phyloP scores from a whole-genome alignment of 2,888 invertebrate species.

The Rotaria macrura region DNA sequence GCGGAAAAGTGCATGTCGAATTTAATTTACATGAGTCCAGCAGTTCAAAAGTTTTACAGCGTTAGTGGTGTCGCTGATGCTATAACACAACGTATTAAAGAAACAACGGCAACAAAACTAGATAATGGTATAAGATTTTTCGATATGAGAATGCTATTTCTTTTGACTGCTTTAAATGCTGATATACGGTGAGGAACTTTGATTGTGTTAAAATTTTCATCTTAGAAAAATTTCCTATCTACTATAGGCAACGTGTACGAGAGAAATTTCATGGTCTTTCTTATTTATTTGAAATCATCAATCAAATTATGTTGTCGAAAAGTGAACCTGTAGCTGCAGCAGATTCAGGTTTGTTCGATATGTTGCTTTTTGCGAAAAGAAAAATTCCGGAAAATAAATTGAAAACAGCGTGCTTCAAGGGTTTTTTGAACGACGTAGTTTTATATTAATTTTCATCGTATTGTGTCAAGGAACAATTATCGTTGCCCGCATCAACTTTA shows the following conservation, averaged over 20 bases:
- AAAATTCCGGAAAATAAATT: too few relatives aligned
- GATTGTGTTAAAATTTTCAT: too few relatives aligned
- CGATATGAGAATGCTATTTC: constrained; percentile 30
- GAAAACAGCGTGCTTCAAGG: too few relatives aligned
- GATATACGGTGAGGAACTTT: constrained; percentile 24
- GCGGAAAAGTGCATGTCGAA: constrained; percentile 29
- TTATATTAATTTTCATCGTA: too few relatives aligned
- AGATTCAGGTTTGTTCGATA: constrained; percentile 5
- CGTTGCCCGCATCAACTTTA: too few relatives aligned
- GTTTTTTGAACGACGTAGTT: too few relatives aligned
- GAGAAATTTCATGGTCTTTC: constrained; percentile 32
- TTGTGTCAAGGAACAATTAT: too few relatives aligned
- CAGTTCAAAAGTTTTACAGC: constrained; percentile 29
- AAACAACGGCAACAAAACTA: constrained; percentile 14
- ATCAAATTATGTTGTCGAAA: constrained; percentile 23
- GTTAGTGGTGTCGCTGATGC: constrained; percentile 26
- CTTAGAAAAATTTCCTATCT: too few relatives aligned
- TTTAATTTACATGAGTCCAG: constrained; percentile 33
- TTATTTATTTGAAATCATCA: constrained; percentile 33
- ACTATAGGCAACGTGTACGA: constrained; percentile 9
- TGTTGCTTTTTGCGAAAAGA: too few relatives aligned
- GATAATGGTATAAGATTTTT: constrained; percentile 10
- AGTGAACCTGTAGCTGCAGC: background rate
- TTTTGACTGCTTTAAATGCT: constrained; percentile 27
- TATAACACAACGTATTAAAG: constrained; percentile 26